Evolutionary conservation across 1,140 invertebrate genomes (phyloP).

Genomic region (Drosophila willistoni): DNA sequence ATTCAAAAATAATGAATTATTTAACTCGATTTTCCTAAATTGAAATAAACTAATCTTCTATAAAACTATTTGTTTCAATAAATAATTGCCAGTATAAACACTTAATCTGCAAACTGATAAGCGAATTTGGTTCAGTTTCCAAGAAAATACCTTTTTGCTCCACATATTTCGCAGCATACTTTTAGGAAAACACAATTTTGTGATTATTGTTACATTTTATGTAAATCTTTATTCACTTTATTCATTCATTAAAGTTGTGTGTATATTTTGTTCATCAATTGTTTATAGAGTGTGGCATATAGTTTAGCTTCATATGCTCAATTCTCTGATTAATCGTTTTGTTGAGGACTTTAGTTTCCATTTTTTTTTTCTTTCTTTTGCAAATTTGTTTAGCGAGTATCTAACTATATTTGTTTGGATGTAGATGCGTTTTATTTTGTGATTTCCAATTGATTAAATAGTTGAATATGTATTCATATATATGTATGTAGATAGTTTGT

Average conservation of each 20-base stretch:
- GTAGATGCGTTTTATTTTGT: slow-evolving; percentile 13
- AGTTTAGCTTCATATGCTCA: slow-evolving; percentile 33
- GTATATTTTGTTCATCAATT: slow-evolving; percentile 70
- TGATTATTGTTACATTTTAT: slow-evolving; percentile 67
- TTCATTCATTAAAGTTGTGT: slow-evolving; percentile 56
- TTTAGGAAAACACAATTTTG: neutral
- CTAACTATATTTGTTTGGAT: slow-evolving; percentile 57
- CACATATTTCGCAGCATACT: neutral
- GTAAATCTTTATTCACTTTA: slow-evolving; percentile 73
- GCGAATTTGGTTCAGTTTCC: too few relatives aligned
- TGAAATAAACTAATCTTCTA: too few relatives aligned
- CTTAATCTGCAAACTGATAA: too few relatives aligned
- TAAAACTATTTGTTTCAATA: too few relatives aligned
- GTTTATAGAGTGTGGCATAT: slow-evolving; percentile 36
- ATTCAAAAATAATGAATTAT: too few relatives aligned
- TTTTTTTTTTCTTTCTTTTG: slow-evolving; percentile 45
- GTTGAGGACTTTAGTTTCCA: slow-evolving; percentile 54
- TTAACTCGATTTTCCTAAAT: too few relatives aligned
- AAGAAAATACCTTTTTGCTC: neutral
- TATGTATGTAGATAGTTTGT: slow-evolving; percentile 7
- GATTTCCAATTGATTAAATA: slow-evolving; percentile 21
- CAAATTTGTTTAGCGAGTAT: slow-evolving; percentile 47
- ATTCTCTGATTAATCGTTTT: slow-evolving; percentile 29
- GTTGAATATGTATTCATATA: slow-evolving; percentile 50
- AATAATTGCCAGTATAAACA: too few relatives aligned